Evolutionary conservation across 2,113 vertebrate genomes (phyloP).

Genomic region (Butorides virescens): DNA sequence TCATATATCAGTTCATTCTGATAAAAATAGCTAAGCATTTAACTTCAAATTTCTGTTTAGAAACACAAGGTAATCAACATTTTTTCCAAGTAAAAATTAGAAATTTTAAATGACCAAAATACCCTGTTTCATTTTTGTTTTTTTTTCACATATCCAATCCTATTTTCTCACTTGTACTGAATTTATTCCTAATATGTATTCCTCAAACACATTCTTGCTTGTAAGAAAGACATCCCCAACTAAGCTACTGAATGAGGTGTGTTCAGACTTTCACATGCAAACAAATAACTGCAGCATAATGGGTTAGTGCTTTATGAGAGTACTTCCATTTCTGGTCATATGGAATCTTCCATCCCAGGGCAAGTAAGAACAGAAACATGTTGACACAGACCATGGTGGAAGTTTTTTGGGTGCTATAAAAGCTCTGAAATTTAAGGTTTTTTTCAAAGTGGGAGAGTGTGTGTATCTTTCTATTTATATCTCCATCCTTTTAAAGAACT

Average conservation of each 20-base stretch:
- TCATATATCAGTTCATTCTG: neutral
- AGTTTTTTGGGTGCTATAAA: neutral
- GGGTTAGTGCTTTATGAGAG: neutral
- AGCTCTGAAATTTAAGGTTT: neutral
- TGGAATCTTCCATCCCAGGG: neutral
- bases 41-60: neutral
- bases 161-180: neutral
- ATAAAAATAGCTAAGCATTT: neutral
- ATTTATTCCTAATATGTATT: neutral
- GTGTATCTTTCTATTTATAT: neutral
- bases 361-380: neutral
- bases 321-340: fast-evolving
- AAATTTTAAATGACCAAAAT: neutral
- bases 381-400: fast-evolving
- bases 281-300: neutral
- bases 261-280: neutral
- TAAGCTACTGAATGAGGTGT: neutral
- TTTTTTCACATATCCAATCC: neutral
- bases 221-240: neutral
- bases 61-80: neutral
- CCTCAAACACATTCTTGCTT: neutral
- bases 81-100: neutral
- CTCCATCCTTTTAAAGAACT: neutral
- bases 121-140: fast-evolving
- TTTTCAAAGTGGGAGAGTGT: neutral